Evolutionary conservation across 2,888 invertebrate genomes (phyloP), one percentile per base, ranked within the genome.

Genomic region (Thera obeliscata): DNA sequence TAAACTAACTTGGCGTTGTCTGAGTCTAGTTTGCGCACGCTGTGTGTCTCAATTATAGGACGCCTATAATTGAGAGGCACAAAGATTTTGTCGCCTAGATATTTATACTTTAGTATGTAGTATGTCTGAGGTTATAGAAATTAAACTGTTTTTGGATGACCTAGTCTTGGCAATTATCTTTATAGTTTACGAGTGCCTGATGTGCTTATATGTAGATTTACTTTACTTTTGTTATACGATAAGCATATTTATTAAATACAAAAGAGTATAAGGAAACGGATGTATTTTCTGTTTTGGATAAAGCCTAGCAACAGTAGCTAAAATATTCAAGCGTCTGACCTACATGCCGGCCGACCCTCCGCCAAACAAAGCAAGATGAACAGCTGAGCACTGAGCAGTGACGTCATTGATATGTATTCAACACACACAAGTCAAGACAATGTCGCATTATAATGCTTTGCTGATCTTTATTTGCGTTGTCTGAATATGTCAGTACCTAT

Each of bases 331-430:
- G 55, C 67, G 12, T 49, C 49, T 70, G 73, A 73, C 74, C 74
- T 68, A 76, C 73, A 69, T 74, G 67, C 67, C 55, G 69, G 67
- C 66, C 69, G 60, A 59, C 67, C 69, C 67, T 65, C 58, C 66
- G 56, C 66, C 70, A 71, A 75, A 75, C 73, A 71, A 72, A 71
- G 75, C 61, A 52, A 49, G 58, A 41, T 56, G 57, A 76, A 70
- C 77, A 77, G 74, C 76, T 75, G 76, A 76, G 61, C 33, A 43
- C 76, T 75, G 76, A 76, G 61, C 33, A 43, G 57, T 75, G 74
- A 74, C 74, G 76, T 75, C 74, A 73, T 52, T 58, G 63, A 64
- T 64, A 60, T 62, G 33, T 50, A 63, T 64, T 60, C 59, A 70
- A 33, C 33, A 52, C 50, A 33, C 66, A 22, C 22, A 22, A 22